Evolutionary conservation across 2,888 invertebrate species (phyloP).

Genomic region (Barypeithes pellucidus): DNA sequence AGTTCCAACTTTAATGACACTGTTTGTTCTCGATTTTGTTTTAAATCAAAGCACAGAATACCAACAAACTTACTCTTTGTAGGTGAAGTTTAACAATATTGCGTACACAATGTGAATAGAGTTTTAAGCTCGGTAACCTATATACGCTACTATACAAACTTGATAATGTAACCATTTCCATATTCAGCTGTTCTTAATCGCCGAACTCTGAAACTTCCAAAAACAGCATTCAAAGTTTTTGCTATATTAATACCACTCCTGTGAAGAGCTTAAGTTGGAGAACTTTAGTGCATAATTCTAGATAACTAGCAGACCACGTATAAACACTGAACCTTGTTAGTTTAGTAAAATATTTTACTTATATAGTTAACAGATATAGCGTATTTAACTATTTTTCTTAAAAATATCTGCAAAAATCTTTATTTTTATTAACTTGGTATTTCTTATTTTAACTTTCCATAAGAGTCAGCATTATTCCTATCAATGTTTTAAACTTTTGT

Average conservation of each 20-base stretch:
- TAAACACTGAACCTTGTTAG: conserved; percentile 6
- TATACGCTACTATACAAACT: conserved; percentile 12
- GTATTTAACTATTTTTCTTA: too few relatives aligned
- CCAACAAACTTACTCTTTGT: too few relatives aligned
- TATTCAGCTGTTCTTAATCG: conserved; percentile 24
- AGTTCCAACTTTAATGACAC: too few relatives aligned
- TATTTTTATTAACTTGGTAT: too few relatives aligned
- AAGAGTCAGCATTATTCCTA: too few relatives aligned
- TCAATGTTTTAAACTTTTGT: too few relatives aligned
- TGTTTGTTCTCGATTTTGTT: too few relatives aligned
- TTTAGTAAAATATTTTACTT: neutral
- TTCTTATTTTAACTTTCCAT: too few relatives aligned
- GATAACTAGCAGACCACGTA: conserved; percentile 26
- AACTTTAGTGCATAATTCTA: conserved; percentile 28
- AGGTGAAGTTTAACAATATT: neutral
- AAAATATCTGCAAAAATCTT: too few relatives aligned
- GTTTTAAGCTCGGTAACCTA: conserved; percentile 6
- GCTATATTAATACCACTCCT: conserved; percentile 24
- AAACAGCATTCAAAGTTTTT: conserved; percentile 29
- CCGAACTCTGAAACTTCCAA: conserved; percentile 26
- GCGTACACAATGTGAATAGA: neutral
- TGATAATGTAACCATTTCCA: conserved; percentile 18
- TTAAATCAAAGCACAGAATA: neutral
- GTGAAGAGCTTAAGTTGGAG: conserved; percentile 21
- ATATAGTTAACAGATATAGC: too few relatives aligned